Evolutionary conservation across 2,797 vertebrate genomes (phyloP).

Genomic region (Melanogrammus aeglefinus): DNA sequence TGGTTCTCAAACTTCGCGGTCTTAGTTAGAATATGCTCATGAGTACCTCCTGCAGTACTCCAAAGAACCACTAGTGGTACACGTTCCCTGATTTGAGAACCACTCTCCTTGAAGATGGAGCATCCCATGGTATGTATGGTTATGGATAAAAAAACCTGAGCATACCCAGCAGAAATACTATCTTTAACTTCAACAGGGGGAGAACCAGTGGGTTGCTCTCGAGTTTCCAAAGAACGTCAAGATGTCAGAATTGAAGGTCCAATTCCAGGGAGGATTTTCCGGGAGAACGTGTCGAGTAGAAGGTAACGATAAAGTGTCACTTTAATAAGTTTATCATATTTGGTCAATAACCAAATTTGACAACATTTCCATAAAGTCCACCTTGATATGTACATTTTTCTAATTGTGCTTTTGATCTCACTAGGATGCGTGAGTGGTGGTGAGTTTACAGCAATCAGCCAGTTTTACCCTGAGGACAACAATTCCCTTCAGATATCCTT

Average conservation of each 20-base stretch:
- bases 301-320: slow-evolving; percentile 70
- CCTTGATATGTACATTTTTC: background rate
- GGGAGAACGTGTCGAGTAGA: slow-evolving; percentile 80
- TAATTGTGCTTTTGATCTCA: slow-evolving; percentile 25
- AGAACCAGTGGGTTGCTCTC: slow-evolving; percentile 85
- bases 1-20: no score
- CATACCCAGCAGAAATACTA: background rate
- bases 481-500: slow-evolving; percentile 94
- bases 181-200: slow-evolving; percentile 72
- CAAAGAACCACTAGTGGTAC: no score
- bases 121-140: background rate
- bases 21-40: no score
- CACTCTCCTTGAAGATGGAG: background rate
- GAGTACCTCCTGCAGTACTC: no score
- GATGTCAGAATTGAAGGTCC: slow-evolving; percentile 79
- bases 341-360: background rate
- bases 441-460: slow-evolving; percentile 63
- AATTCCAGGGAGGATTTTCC: slow-evolving; percentile 97
- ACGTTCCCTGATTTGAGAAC: no score
- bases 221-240: slow-evolving; percentile 81
- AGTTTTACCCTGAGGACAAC: slow-evolving; percentile 87
- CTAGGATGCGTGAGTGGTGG: slow-evolving; percentile 75
- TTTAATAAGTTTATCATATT: background rate
- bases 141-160: background rate
- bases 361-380: background rate